Base-by-base conservation (phyloP, 2,888 invertebrate genomes). In the Barypeithes pellucidus region DNA sequence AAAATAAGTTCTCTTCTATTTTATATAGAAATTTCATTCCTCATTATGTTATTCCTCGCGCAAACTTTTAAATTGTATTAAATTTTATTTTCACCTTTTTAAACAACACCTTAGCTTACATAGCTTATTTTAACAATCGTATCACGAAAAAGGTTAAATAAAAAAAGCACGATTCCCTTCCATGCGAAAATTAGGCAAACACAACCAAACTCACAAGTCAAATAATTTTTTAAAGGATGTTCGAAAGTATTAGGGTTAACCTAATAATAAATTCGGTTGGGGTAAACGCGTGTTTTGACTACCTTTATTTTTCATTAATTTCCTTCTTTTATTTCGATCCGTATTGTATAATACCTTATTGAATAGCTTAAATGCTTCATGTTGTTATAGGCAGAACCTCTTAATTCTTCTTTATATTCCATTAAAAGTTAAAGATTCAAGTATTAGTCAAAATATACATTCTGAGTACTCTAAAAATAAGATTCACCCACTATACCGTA, bases 241-340 rank as follows among this genome's bases (percentile, higher is more conserved):
- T 33, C 33, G 8, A 1, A 24, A 12, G 33, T 14, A 11, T 33
- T 14, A 18, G 33, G 33, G 16, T 57, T 57, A 57, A 16, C 16
- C 29, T 5, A 29, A 29, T 29, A 29, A 5, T 29, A 29, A 29
- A 57, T 57, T 57, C 54, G 16, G 54, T 33, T 33, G 2, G 18
- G 8, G 33, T 57, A 33, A 57, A 57, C 54, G 33, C 54, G 54
- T 57, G 54, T 57, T 57, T 57, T 57, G 54, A 57, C 33, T 57
- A 57, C 54, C 33, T 57, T 57, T 57, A 29, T 29, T 2, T 29
- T 2, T 29, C 7, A 29, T 9, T 5, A 9, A 29, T 29, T 29
- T 29, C 9, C 3, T 29, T 7, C 9, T 8, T 29, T 29, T 29
- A 29, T 2, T 29, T 29, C 29, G 29, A 29, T 29, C 5, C 1